These are phyloP conservation scores for Tupaia chinensis DNA, from an alignment of 2,113 vertebrate species.

Conservation along the genomic window DNA sequence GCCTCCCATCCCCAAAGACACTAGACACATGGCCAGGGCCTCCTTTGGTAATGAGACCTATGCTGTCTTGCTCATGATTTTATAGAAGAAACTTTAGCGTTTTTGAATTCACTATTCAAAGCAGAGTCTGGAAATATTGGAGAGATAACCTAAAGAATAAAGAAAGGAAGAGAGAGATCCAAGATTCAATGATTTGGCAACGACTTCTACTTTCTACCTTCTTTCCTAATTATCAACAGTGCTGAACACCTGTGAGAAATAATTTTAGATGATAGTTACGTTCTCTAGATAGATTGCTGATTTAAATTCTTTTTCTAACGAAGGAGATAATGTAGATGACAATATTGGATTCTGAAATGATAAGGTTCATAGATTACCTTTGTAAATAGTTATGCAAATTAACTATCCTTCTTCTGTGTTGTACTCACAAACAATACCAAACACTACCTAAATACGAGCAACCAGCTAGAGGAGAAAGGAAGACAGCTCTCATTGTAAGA, in stretches of 20 bases:
- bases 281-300: background rate
- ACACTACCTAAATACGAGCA: background rate
- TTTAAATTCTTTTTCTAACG: background rate
- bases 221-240: background rate
- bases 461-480: background rate
- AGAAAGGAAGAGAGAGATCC: background rate
- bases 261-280: background rate
- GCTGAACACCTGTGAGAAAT: background rate
- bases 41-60: slow-evolving; percentile 18
- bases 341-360: slow-evolving; percentile 9
- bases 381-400: background rate
- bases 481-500: background rate
- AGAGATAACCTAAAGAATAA: background rate
- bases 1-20: background rate
- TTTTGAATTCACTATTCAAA: slow-evolving; percentile 30
- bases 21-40: background rate
- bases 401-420: background rate
- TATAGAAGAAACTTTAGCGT: background rate
- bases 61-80: background rate
- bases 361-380: background rate
- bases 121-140: background rate
- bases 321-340: background rate
- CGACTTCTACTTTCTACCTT: background rate
- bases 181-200: background rate
- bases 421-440: background rate